Evolutionary conservation across 2,888 invertebrate species (phyloP), one percentile per base, ranked within the genome.

Genomic region (Omphaloscelis lunosa): DNA sequence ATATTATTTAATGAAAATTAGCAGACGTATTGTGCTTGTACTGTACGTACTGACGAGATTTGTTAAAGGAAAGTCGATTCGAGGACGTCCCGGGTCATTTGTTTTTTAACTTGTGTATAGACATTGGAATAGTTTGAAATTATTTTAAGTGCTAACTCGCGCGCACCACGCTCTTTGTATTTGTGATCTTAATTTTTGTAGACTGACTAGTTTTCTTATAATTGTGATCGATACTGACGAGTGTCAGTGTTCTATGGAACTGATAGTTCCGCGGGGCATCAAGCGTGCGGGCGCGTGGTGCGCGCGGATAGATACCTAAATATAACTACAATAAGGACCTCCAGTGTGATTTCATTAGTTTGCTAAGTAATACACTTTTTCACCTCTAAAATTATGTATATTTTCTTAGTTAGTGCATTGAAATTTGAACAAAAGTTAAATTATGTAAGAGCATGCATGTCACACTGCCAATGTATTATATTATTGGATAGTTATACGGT

Each of bases 81-180:
- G 91, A 89, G 80, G 88, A 86, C 92, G 93, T 88, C 89, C 92
- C 92, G 95, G 95, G 95, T 89, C 91, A 92, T 93, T 93, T 93
- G 94, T 94, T 95, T 95, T 87, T 86, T 80, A 88, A 94, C 93
- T 95, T 93, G 93, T 94, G 93, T 94, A 93, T 95, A 95, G 94
- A 93, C 93, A 93, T 94, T 93, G 94, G 91, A 91, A 92, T 94
- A 93, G 93, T 90, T 88, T 89, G 92, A 90, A 92, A 91, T 93
- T 92, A 92, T 92, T 91, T 92, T 93, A 93, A 92, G 93, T 89
- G 91, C 91, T 88, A 80, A 86, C 89, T 87, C 89, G 89, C 89
- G 88, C 90, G 91, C 92, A 90, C 82, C 89, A 85, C 90, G 82
- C 76, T 72, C 80, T 65, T 70, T 69, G 82, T 79, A 83, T 80